Percentiles rank a stretch among this genome's conserved stretches.
phyloP scores from a whole-genome alignment of 2,113 vertebrate genomes.

The Glareola pratincola region DNA sequence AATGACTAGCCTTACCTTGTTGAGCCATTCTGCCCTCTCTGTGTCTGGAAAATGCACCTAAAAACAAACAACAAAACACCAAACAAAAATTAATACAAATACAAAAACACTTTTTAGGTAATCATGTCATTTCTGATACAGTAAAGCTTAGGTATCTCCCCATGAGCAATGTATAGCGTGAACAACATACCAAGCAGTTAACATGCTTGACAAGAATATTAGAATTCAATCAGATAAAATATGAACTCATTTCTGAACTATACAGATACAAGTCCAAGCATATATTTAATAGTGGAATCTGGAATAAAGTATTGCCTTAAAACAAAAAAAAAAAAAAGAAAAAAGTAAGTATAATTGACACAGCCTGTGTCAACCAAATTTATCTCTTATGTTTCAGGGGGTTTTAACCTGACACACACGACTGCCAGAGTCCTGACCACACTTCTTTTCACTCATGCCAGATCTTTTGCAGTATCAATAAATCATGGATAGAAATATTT shows the following conservation, averaged over 20 bases:
- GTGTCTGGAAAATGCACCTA: constrained; percentile 97
- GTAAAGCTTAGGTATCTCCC: neutral
- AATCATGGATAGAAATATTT: neutral
- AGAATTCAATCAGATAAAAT: neutral
- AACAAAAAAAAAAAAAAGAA: neutral
- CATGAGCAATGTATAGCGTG: neutral
- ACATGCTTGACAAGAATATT: neutral
- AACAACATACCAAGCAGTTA: neutral
- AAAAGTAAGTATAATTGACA: neutral
- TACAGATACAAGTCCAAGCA: neutral
- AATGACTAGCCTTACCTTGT: constrained; percentile 83
- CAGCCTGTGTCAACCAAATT: neutral
- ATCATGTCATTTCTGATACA: neutral
- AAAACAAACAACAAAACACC: neutral
- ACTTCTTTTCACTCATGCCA: neutral
- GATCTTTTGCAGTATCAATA: neutral
- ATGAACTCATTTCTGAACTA: neutral
- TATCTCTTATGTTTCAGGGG: neutral
- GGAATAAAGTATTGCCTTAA: neutral
- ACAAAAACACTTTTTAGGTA: neutral
- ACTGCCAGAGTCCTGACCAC: neutral
- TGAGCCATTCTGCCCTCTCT: constrained; percentile 96
- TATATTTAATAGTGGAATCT: neutral
- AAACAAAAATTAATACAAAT: neutral
- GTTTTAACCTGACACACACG: accelerated